phyloP scores from a whole-genome alignment of 2,888 invertebrate genomes.

The Harpalus rufipes region DNA sequence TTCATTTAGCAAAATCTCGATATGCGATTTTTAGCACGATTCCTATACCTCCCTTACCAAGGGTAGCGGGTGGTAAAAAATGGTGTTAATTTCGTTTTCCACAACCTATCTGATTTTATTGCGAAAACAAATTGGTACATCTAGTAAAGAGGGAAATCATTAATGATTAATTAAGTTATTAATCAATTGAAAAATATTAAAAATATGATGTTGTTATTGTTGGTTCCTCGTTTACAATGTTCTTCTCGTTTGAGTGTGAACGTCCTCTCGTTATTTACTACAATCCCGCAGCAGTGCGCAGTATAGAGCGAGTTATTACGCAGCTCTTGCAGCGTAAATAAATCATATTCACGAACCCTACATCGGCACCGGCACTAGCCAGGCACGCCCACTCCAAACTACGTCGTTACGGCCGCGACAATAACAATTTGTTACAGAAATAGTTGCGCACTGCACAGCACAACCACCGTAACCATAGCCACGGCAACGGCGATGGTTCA shows the following conservation, averaged over 20 bases:
- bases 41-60: too few relatives aligned
- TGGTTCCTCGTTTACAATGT: too few relatives aligned
- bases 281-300: conserved; percentile 26
- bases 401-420: conserved; percentile 77
- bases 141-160: too few relatives aligned
- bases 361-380: conserved; percentile 40
- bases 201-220: not conserved
- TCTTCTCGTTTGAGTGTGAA: conserved; percentile 16
- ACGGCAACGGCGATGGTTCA: not conserved
- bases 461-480: conserved; percentile 35
- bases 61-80: too few relatives aligned
- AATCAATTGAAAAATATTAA: not conserved
- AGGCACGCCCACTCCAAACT: conserved; percentile 76
- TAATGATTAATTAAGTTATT: too few relatives aligned
- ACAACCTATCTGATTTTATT: too few relatives aligned
- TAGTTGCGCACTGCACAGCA: conserved; percentile 69
- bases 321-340: conserved; percentile 61
- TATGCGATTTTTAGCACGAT: too few relatives aligned
- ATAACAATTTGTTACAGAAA: conserved; percentile 78
- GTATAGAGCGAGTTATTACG: conserved; percentile 61
- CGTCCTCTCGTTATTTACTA: conserved; percentile 45
- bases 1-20: too few relatives aligned
- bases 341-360: conserved; percentile 66
- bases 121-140: too few relatives aligned
- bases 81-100: too few relatives aligned